Percentiles rank a stretch among this genome's conserved stretches.
Conservation (phyloP, 2,113 vertebrate species). For the Dissostichus mawsoni region DNA sequence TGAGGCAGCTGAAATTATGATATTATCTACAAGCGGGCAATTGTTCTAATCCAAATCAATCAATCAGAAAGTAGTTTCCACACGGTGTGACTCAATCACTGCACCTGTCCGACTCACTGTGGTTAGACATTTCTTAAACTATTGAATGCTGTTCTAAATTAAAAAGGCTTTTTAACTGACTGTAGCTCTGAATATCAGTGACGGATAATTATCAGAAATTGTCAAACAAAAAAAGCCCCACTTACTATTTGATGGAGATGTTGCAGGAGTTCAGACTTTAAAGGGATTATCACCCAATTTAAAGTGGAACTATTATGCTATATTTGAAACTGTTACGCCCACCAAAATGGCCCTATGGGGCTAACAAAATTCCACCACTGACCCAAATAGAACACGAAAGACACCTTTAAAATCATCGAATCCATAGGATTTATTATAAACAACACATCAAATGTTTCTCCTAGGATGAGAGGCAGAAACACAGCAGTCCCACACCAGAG, state of each 20-base stretch:
- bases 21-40: slow-evolving; percentile 46
- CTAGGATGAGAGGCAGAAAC: no score
- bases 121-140: slow-evolving; percentile 1
- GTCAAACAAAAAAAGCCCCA: background rate
- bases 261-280: no score
- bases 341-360: no score
- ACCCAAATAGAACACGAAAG: no score
- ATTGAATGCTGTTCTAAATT: background rate
- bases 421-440: no score
- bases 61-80: slow-evolving; percentile 37
- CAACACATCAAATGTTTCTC: no score
- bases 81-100: slow-evolving; percentile 53
- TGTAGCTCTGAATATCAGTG: slow-evolving; percentile 7
- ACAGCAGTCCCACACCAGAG: no score
- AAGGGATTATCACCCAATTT: no score
- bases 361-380: no score
- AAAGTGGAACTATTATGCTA: no score
- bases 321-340: no score
- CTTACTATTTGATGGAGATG: background rate
- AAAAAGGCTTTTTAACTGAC: slow-evolving; percentile 7
- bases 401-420: no score
- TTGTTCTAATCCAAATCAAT: slow-evolving; percentile 45
- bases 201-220: background rate
- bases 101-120: slow-evolving; percentile 26
- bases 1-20: slow-evolving; percentile 46